Evolutionary conservation across 1,140 invertebrate genomes (phyloP), one percentile per base, ranked within the genome.

Genomic region (Thereuonema tuberculata): DNA sequence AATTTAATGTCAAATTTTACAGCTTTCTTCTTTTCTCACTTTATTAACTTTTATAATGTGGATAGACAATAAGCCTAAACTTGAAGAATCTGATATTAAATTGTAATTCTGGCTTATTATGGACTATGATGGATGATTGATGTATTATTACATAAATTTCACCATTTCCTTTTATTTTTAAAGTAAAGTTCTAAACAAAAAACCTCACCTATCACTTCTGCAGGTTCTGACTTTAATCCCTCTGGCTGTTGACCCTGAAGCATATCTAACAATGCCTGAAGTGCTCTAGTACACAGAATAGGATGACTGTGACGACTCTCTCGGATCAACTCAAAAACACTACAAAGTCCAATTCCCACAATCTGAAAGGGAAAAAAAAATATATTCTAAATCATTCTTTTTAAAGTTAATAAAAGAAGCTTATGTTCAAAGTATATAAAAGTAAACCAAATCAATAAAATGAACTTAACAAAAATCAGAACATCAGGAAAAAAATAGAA

Each of bases 161-260:
- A n/a, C n/a, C n/a, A n/a, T n/a, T n/a, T n/a, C n/a, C n/a, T n/a
- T n/a, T n/a, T n/a, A n/a, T n/a, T n/a, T n/a, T n/a, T n/a, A n/a
- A n/a, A n/a, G n/a, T n/a, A n/a, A n/a, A n/a, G n/a, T n/a, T n/a
- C n/a, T n/a, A n/a, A n/a, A n/a, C n/a, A n/a, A n/a, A n/a, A n/a
- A n/a, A n/a, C n/a, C n/a, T n/a, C 73, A 84, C 84, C 86, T 61
- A 89, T 82, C 21, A 89, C 81, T 69, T 86, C 82, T 26, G 84
- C 77, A 12, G 85, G 83, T 71, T 87, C 84, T 62, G 77, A 77
- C 70, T 81, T 81, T 59, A 91, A 77, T 64, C 85, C 86, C 77
- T 94, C 90, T 3, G 90, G 89, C 60, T 82, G 77, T 72, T 91
- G 88, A 31, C 89, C 90, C 76, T 96, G 91, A 56, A 97, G 75